Conservation (phyloP, 2,797 vertebrate genomes). For the Gallirallus australis region DNA sequence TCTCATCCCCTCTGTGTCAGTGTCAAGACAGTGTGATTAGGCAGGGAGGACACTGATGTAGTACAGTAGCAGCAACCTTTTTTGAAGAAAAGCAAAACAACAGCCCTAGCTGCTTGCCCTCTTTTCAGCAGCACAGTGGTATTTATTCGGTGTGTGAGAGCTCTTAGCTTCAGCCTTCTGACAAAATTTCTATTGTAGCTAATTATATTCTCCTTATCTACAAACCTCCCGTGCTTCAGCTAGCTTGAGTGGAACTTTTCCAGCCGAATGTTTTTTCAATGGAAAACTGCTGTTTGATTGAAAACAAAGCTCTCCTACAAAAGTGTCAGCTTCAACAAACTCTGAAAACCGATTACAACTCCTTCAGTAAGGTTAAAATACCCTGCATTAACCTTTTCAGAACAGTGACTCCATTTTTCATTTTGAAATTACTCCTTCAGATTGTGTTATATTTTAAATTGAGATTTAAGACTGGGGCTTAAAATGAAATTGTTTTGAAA, state of each 20-base stretch:
- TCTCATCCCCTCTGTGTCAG: not conserved
- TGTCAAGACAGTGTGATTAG: not conserved
- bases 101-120: not conserved
- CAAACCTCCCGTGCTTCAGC: constrained; percentile 28
- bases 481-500: constrained; percentile 53
- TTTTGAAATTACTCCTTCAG: constrained; percentile 52
- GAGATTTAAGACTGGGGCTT: not conserved
- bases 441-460: constrained; percentile 38
- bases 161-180: constrained; percentile 8
- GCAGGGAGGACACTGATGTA: not conserved
- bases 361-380: constrained; percentile 20
- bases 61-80: not conserved
- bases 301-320: constrained; percentile 46
- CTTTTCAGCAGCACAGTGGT: not conserved
- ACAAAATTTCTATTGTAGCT: constrained; percentile 45
- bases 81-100: not conserved
- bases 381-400: constrained; percentile 34
- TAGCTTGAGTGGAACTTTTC: constrained; percentile 48
- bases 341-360: constrained; percentile 43
- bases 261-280: not conserved
- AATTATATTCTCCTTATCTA: constrained; percentile 59
- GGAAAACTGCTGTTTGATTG: constrained; percentile 46
- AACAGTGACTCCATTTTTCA: constrained; percentile 26
- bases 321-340: constrained; percentile 60
- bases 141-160: not conserved